Percentiles rank a stretch among this genome's conserved stretches.
These are phyloP conservation scores for Cryptophagus acutangulus DNA, from an alignment of 2,888 invertebrate genomes.

Conservation along the genomic window DNA sequence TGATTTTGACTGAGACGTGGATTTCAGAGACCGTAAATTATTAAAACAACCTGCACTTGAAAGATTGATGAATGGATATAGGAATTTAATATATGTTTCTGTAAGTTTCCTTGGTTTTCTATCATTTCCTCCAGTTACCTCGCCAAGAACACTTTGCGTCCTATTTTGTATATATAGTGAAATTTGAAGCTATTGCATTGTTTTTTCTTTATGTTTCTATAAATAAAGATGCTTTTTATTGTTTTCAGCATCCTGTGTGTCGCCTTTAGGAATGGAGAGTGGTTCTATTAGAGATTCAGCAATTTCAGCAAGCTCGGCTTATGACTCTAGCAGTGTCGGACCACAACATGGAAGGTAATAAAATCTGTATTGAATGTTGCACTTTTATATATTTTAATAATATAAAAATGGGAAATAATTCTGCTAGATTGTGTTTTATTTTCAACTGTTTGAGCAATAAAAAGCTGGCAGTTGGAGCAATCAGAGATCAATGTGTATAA, in stretches of 20 bases:
- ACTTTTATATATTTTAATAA: no score
- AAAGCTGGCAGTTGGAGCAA: slow-evolving; percentile 15
- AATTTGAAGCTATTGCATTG: no score
- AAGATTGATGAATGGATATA: slow-evolving; percentile 25
- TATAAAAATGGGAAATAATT: no score
- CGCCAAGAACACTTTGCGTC: background rate
- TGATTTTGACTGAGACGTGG: slow-evolving; percentile 23
- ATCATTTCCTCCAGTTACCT: slow-evolving; percentile 1
- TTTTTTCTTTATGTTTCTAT: no score
- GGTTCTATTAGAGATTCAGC: slow-evolving; percentile 71
- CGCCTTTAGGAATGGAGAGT: slow-evolving; percentile 76
- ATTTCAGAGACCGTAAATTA: slow-evolving; percentile 23
- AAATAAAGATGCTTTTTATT: slow-evolving; percentile 17
- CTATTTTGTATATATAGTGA: slow-evolving; percentile 10
- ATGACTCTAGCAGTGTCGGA: slow-evolving; percentile 75
- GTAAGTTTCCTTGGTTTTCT: slow-evolving; percentile 14
- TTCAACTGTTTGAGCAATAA: slow-evolving; percentile 18
- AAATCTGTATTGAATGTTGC: no score
- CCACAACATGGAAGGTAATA: slow-evolving; percentile 76
- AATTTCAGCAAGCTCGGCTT: slow-evolving; percentile 76
- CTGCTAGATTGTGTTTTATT: no score
- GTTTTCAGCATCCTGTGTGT: slow-evolving; percentile 64
- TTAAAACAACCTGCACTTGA: slow-evolving; percentile 22
- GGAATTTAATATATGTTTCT: slow-evolving; percentile 24
- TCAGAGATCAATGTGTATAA: slow-evolving; percentile 19